Evolutionary conservation across 2,113 vertebrate genomes (phyloP).

Genomic region (Gnathochromis pfefferi): DNA sequence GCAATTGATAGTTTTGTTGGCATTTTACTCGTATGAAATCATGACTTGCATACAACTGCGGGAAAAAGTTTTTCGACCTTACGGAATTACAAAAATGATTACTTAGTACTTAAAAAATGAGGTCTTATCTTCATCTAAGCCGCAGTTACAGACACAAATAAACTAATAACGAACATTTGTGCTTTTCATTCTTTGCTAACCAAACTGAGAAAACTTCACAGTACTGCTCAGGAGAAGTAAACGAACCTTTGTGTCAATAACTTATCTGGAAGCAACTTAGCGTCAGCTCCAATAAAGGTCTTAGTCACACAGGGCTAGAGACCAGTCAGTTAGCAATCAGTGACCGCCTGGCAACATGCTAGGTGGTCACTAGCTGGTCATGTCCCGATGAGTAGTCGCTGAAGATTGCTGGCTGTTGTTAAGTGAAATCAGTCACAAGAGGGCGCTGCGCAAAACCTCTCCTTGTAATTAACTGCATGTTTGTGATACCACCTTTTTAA

Average conservation of each 20-base stretch:
- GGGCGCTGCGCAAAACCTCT: not conserved
- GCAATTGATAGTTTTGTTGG: not conserved
- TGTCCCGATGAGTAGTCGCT: not conserved
- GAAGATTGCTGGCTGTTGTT: not conserved
- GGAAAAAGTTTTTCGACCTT: not conserved
- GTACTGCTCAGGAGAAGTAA: not conserved
- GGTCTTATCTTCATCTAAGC: not conserved
- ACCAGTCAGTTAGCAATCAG: not conserved
- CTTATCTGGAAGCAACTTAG: not conserved
- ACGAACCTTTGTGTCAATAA: not conserved
- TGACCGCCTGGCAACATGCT: not conserved
- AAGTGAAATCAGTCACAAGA: not conserved
- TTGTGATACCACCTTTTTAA: not conserved
- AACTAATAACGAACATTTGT: not conserved
- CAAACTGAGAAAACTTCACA: not conserved
- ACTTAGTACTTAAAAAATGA: not conserved
- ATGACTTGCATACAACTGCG: not conserved
- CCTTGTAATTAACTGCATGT: not conserved
- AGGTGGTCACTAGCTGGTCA: not conserved
- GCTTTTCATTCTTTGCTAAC: not conserved
- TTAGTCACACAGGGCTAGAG: not conserved
- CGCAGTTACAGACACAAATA: not conserved
- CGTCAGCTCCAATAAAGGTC: not conserved
- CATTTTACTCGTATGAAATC: conserved; percentile 6
- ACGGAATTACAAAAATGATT: not conserved